Conservation (phyloP, 2,113 vertebrate species). For the Oncorhynchus kisutch region DNA sequence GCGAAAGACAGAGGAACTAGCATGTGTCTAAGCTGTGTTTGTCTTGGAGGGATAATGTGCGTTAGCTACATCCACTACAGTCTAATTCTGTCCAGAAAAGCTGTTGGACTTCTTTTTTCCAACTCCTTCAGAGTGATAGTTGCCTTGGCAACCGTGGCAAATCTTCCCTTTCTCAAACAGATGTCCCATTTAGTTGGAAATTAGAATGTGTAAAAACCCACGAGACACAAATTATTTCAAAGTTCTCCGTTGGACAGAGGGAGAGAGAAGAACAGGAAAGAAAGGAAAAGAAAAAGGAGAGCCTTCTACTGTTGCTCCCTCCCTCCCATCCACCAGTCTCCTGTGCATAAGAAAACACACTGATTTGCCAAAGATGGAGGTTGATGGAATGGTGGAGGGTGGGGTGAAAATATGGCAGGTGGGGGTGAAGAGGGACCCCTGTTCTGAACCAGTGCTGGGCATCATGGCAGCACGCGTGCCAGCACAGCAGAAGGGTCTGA, state of each 20-base stretch:
- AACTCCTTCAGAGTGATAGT: constrained; percentile 83
- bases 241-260: constrained; percentile 74
- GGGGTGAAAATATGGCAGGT: not conserved
- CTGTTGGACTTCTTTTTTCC: constrained; percentile 82
- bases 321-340: constrained; percentile 1
- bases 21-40: constrained; percentile 44
- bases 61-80: constrained; percentile 62
- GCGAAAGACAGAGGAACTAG: not conserved
- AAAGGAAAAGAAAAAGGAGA: not conserved
- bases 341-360: constrained; percentile 21
- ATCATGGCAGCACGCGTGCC: constrained; percentile 22
- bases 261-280: constrained; percentile 18
- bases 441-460: not conserved
- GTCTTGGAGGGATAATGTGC: constrained; percentile 63
- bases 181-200: constrained; percentile 99
- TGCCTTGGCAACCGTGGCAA: constrained; percentile 96
- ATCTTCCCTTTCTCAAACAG: constrained; percentile 98
- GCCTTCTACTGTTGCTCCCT: not conserved
- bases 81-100: constrained; percentile 85
- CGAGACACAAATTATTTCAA: constrained; percentile 97
- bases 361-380: constrained; percentile 37
- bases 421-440: not conserved
- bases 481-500: constrained; percentile 41
- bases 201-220: constrained; percentile 98
- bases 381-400: not conserved